Base-by-base conservation (phyloP, 2,888 invertebrate genomes). In the Megamerina dolium region DNA sequence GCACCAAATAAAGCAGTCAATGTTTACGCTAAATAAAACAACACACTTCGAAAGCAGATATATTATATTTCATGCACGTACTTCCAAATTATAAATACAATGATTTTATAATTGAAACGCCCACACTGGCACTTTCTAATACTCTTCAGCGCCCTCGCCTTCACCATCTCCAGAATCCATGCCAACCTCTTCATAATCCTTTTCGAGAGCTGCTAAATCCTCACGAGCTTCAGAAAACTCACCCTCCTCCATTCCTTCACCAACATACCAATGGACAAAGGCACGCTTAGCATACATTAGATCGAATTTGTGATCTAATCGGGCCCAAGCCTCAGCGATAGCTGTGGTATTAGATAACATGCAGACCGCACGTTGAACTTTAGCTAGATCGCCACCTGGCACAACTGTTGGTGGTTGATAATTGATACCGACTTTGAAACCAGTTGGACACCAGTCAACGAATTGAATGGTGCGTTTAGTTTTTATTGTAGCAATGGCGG, bases 261-360 rank as follows among this genome's bases (percentile, higher is more conserved):
- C 84, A 1, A 87, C 85, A 66, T 87, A 87, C 95, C 95, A 95
- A 73, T 95, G 94, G 14, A 95, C 92, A 69, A 95, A 95, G 4
- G 94, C 94, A 49, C 93, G 81, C 73, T 94, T 94, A 29, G 92
- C 88, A 73, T 91, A 95, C 92, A 95, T 94, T 59, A 95, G 74
- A 73, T 95, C 94, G 69, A 95, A 93, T 70, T 95, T 95, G 72
- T 89, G 89, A 73, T 94, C 90, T 47, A 95, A 76, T 57, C 90
- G 81, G 41, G 91, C 92, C 94, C 94, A 95, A 21, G 94, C 94
- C 68, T 94, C 93, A 4, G 92, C 93, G 63, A 95, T 94, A 52
- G 94, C 93, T 1, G 94, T 95, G 36, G 93, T 95, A 73, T 95
- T 95, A 61, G 91, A 91, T 69, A 95, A 74, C 94, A 95, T 95